Base-by-base conservation (phyloP, 2,888 invertebrate genomes). In the Cremastinae sp. region DNA sequence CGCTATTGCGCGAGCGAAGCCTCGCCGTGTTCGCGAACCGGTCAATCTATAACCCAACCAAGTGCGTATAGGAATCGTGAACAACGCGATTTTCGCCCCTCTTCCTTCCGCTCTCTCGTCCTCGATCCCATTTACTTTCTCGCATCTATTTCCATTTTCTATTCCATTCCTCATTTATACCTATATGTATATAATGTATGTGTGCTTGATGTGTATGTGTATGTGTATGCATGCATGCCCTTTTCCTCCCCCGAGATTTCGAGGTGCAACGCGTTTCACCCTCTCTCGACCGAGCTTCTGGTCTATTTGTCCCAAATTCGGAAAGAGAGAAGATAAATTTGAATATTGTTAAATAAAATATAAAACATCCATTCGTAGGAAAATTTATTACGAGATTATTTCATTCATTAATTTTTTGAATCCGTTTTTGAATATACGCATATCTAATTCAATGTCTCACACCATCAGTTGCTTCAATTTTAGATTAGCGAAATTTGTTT, bases 1-100 rank as follows among this genome's bases (percentile, higher is more conserved):
- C 83, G 83, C 86, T 80, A 83, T 85, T 81, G 28, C 80, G 79
- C 82, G 80, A 81, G 59, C 74, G 81, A 78, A 78, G 80, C 80
- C 81, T 80, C 79, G 74, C 78, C 81, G 76, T 80, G 79, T 75
- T 78, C 81, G 76, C 75, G 68, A 78, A 70, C 81, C 81, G 82
- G 85, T 86, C 87, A 84, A 87, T 87, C 85, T 84, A 86, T 87
- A 87, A 87, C 86, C 75, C 82, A 79, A 77, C 79, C 79, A 79
- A 79, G 82, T 78, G 82, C 82, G 82, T 75, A 28, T 28, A 75
- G 70, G 72, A 56, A 59, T 41, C 74, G 47, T 61, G 75, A 61
- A 70, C 74, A 65, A 65, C 70, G 55, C 20, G 45, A 62, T 55
- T 61, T 70, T 37, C 61, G 51, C 59, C 58, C 56, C 53, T 69